These are phyloP conservation scores for Corythornis madagascariensis DNA, from an alignment of 2,113 vertebrate species.

Conservation along the genomic window DNA sequence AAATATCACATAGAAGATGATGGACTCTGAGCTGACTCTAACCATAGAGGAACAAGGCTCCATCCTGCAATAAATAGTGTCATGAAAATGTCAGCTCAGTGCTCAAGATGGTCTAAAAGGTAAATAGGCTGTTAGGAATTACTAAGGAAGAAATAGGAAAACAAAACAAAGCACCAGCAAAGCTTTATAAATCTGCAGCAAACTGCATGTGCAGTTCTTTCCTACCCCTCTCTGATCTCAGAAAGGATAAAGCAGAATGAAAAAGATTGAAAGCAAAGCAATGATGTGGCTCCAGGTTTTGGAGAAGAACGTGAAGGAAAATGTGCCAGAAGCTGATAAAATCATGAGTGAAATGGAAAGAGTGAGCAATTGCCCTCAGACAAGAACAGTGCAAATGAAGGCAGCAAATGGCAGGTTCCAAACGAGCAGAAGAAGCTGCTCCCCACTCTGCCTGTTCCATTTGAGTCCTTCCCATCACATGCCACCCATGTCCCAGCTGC, in stretches of 20 bases:
- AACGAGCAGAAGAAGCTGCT: not conserved
- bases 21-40: slow-evolving; percentile 44
- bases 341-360: not conserved
- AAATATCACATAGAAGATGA: slow-evolving; percentile 38
- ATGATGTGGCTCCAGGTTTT: not conserved
- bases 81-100: slow-evolving; percentile 56
- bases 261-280: not conserved
- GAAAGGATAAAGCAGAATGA: slow-evolving; percentile 5
- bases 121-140: slow-evolving; percentile 65
- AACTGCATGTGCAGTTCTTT: not conserved
- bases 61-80: slow-evolving; percentile 41
- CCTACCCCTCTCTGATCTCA: not conserved
- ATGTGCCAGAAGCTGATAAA: not conserved
- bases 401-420: not conserved
- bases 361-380: not conserved
- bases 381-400: not conserved
- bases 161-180: slow-evolving; percentile 43
- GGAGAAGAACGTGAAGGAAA: not conserved
- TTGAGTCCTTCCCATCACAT: not conserved
- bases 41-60: slow-evolving; percentile 42
- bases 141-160: slow-evolving; percentile 44
- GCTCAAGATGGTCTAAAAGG: slow-evolving; percentile 56
- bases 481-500: not conserved
- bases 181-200: slow-evolving; percentile 25
- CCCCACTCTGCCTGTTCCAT: not conserved